Conservation (phyloP, 2,888 invertebrate species). For the Aphodius sticticus region DNA sequence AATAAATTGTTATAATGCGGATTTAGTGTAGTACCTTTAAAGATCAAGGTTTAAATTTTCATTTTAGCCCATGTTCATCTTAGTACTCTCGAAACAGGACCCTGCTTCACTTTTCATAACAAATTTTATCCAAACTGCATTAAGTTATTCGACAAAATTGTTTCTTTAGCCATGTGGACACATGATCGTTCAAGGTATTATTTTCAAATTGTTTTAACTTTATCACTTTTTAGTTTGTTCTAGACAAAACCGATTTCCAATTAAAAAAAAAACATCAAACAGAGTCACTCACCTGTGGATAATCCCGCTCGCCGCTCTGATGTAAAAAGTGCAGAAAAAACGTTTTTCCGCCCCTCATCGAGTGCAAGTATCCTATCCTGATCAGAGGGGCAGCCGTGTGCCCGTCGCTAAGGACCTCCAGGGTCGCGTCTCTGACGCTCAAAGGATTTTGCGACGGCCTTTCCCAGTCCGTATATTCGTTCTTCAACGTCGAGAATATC, state of each 20-base stretch:
- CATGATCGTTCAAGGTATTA: no score
- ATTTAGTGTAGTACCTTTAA: no score
- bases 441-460: slow-evolving; percentile 85
- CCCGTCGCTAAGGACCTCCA: slow-evolving; percentile 90
- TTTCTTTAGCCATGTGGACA: no score
- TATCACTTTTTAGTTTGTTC: no score
- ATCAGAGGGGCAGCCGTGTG: slow-evolving; percentile 88
- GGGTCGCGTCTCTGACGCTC: slow-evolving; percentile 84
- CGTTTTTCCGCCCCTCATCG: slow-evolving; percentile 79
- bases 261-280: background rate
- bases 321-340: slow-evolving; percentile 91
- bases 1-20: no score
- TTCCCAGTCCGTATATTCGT: slow-evolving; percentile 98
- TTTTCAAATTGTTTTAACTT: no score
- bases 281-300: slow-evolving; percentile 69
- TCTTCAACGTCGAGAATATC: slow-evolving; percentile 89
- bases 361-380: slow-evolving; percentile 81
- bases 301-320: slow-evolving; percentile 82
- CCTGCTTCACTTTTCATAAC: no score
- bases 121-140: no score
- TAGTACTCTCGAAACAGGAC: no score
- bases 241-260: background rate
- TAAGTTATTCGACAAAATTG: no score
- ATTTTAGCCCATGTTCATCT: no score
- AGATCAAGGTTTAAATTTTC: no score